These are phyloP conservation scores for Ammodytes marinus DNA, from an alignment of 2,113 vertebrate genomes.

Conservation along the genomic window DNA sequence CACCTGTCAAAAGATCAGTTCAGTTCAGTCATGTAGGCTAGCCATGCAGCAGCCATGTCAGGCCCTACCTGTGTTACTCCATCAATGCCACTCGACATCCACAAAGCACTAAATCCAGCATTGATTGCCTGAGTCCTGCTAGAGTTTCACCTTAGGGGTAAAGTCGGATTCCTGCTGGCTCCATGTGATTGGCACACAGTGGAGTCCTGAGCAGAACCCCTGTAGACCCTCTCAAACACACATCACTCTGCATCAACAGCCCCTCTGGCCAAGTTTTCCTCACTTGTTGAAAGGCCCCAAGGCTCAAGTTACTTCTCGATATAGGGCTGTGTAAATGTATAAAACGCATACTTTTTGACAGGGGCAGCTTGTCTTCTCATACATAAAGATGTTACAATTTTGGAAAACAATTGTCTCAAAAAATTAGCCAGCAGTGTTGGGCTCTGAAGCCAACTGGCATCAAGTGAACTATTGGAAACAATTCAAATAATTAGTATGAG, in stretches of 20 bases:
- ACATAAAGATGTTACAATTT: not conserved
- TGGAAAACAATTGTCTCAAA: not conserved
- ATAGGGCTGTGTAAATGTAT: conserved; percentile 5
- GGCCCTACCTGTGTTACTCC: not conserved
- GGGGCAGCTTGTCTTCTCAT: not conserved
- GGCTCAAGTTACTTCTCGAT: not conserved
- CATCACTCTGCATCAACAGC: conserved; percentile 27
- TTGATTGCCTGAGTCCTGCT: conserved; percentile 32
- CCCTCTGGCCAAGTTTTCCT: conserved; percentile 31
- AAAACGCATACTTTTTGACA: conserved; percentile 4
- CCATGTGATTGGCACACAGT: conserved; percentile 51
- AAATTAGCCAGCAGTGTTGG: not conserved
- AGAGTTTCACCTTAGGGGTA: conserved; percentile 13
- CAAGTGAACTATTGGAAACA: not conserved
- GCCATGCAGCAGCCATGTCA: not conserved
- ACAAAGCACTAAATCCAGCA: conserved; percentile 16
- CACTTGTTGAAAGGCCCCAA: conserved; percentile 3
- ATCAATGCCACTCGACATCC: conserved; percentile 4
- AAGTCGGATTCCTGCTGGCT: conserved; percentile 21
- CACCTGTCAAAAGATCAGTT: not conserved
- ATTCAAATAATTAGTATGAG: too few species aligned
- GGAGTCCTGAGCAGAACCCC: conserved; percentile 30
- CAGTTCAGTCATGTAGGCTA: not conserved
- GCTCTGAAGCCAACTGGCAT: not conserved
- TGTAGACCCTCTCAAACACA: conserved; percentile 41